phyloP scores from a whole-genome alignment of 1,140 invertebrate species.

The Bombus pascuorum region DNA sequence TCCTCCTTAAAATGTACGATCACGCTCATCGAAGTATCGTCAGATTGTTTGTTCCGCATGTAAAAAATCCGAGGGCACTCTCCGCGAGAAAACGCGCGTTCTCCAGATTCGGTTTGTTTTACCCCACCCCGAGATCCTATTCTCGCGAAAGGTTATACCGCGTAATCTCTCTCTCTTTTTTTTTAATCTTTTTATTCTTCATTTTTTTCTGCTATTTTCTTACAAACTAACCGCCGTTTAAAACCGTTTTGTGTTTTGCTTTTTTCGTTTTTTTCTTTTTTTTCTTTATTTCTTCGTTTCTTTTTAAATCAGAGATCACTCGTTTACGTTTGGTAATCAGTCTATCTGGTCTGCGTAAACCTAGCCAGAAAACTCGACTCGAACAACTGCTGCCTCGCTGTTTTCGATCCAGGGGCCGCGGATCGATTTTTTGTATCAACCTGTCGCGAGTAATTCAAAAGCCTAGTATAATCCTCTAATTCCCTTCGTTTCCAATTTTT shows the following conservation, averaged over 20 bases:
- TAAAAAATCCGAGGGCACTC: not conserved
- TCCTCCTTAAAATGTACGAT: not conserved
- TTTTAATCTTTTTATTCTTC: slow-evolving; percentile 1
- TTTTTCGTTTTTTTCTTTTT: slow-evolving; percentile 8
- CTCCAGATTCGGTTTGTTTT: not conserved
- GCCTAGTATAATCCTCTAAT: not conserved
- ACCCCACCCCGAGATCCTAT: slow-evolving; percentile 3
- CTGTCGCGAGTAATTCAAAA: not conserved
- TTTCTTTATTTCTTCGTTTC: not conserved
- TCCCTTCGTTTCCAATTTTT: not conserved
- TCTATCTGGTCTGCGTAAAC: slow-evolving; percentile 61
- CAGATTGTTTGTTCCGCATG: not conserved
- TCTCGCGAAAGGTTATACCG: not conserved
- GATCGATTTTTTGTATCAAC: not conserved
- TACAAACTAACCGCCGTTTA: slow-evolving; percentile 56
- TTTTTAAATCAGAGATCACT: slow-evolving; percentile 65
- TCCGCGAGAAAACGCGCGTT: slow-evolving; percentile 11
- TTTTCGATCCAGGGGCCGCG: slow-evolving; percentile 11
- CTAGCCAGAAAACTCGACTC: slow-evolving; percentile 48
- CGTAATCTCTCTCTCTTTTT: not conserved
- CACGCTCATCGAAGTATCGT: not conserved
- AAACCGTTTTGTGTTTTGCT: slow-evolving; percentile 20
- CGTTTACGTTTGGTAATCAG: slow-evolving; percentile 69
- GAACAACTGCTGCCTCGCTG: slow-evolving; percentile 16
- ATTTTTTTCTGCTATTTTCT: slow-evolving; percentile 28